These are phyloP conservation scores for Tenthredo amoena DNA, from an alignment of 2,888 invertebrate genomes.

Conservation along the genomic window DNA sequence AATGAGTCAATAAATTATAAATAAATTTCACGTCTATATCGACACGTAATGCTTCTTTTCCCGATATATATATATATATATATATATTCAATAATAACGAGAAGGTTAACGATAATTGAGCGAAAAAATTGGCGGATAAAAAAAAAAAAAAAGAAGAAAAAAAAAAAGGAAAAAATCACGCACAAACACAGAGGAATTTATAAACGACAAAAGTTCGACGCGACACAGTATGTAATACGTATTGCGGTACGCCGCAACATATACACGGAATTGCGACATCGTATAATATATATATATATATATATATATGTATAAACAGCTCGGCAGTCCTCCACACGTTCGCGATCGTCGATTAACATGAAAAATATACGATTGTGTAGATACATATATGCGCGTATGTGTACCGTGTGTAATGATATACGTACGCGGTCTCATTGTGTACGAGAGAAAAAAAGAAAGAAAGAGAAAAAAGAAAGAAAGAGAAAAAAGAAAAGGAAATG, in stretches of 20 bases:
- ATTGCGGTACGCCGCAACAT: neutral
- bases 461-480: too few relatives aligned
- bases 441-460: neutral
- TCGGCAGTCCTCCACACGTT: neutral
- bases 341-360: neutral
- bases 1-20: too few relatives aligned
- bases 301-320: neutral
- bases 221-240: neutral
- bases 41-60: too few relatives aligned
- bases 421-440: neutral
- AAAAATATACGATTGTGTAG: too few relatives aligned
- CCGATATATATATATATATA: too few relatives aligned
- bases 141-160: neutral
- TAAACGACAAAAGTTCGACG: neutral
- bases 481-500: too few relatives aligned
- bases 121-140: neutral
- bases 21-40: too few relatives aligned
- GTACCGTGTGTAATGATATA: neutral
- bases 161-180: neutral
- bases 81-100: too few relatives aligned
- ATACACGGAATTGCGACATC: neutral
- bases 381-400: too few relatives aligned
- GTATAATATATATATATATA: neutral
- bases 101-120: neutral
- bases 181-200: neutral